Evolutionary conservation across 1,140 invertebrate genomes (phyloP), one percentile per base, ranked within the genome.

Genomic region (Centruroides sculpturatus): DNA sequence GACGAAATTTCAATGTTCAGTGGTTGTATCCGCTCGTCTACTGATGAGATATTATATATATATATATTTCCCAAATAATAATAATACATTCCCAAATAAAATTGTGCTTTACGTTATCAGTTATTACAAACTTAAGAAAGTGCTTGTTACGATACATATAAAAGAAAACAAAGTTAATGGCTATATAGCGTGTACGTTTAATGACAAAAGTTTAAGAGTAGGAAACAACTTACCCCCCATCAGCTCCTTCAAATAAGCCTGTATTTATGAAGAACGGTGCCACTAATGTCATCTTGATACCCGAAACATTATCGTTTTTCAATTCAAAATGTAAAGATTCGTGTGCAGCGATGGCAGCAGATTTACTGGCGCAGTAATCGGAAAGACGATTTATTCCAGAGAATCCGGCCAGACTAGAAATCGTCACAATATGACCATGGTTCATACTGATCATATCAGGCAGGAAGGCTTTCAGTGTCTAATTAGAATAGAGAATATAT

Each of bases 311-410:
- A 71, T 77, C 2, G 3, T 51, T 34, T 13, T 56, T 48, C 5
- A 94, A 73, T 72, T 94, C 91, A 7, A 83, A 74, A 58, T 80
- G 78, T n/a, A 94, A 75, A 49, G 91, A 83, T 69, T 96, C 93
- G 68, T 93, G 85, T 71, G 94, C 92, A 36, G 93, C 92, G 57
- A 89, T 84, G 35, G 89, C 89, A 11, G 89, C 94, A 71, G 87
- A 91, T 79, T 98, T 98, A 5, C 90, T 92, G 2, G 90, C 83
- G 71, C 91, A 95, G 75, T 98, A 98, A 77, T 98, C 95, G 3
- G 90, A 85, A 60, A 97, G 80, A 70, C 88, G 89, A 59, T 84
- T 80, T 59, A 86, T 82, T 49, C 89, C 87, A 23, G 85, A 77
- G 64, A 89, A 79, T 36, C 94, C 95, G 41, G 94, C 94, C 67